Evolutionary conservation across 2,797 vertebrate genomes (phyloP), one percentile per base, ranked within the genome.

Genomic region (Rhinatrema bivittatum): DNA sequence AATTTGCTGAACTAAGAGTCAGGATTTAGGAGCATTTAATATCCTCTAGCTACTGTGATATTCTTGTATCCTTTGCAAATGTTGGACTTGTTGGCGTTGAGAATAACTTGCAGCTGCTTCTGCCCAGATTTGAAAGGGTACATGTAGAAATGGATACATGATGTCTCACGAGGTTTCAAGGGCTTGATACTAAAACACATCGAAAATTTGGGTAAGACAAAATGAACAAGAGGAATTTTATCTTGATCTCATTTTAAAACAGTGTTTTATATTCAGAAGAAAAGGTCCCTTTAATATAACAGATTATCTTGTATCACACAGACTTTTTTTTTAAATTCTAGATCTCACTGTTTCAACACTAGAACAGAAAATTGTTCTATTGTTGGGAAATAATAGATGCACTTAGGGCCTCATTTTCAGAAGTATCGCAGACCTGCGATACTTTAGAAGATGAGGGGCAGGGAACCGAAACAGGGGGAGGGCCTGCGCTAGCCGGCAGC

Each of bases 101-200:
- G 64, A 39, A 75, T 74, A n/a, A 74, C 79, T 55, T 82, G 83
- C 9, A 86, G 74, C 60, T 84, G 82, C 49, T 61, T 72, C 18
- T 26, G 66, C 12, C 82, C 79, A n/a, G 53, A 72, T 54, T 69
- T 80, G 51, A 73, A 81, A 27, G 82, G 83, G 18, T 63, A 29
- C 4, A 79, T 55, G 38, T 80, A 62, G 53, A 84, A 58, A 8
- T 58, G 56, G 42, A 79, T 29, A 34, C 64, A 69, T 31, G 65
- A 69, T 31, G 26, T 72, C 29, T 76, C 61, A 31, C 52, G 55
- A n/a, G 79, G 56, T 15, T 36, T 56, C 48, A 83, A 68, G 56
- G 46, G 43, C 18, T 65, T 77, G 35, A 77, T 52, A 15, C 82
- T 86, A 6, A 29, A 60, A 33, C 24, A 50, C 53, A 51, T 19